Conservation (phyloP, 2,888 invertebrate species). For the Cataglyphis cursor region DNA sequence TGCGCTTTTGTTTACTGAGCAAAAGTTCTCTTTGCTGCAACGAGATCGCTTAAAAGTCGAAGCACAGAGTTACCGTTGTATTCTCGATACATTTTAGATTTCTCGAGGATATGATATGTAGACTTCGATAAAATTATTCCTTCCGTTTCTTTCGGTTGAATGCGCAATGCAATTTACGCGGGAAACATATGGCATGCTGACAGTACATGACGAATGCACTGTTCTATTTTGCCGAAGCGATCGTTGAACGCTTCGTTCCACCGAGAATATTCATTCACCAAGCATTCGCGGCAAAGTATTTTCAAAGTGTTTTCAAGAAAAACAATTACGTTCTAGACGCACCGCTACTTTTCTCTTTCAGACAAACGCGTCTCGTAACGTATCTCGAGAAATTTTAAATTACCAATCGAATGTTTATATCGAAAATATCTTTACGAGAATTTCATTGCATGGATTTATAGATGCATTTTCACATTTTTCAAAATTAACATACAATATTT, state of each 20-base stretch:
- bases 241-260: not conserved
- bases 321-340: conserved; percentile 33
- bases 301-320: conserved; percentile 45
- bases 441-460: not conserved
- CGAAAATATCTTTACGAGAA: not conserved
- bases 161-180: conserved; percentile 29
- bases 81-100: conserved; percentile 12
- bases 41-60: not conserved
- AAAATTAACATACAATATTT: not conserved
- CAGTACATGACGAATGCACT: conserved; percentile 40
- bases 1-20: not conserved
- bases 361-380: conserved; percentile 1
- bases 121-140: not conserved
- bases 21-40: not conserved
- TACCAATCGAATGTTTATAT: not conserved
- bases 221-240: conserved; percentile 14
- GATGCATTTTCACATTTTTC: not conserved
- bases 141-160: conserved; percentile 14
- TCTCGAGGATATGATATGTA: conserved; percentile 1
- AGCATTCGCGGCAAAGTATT: conserved; percentile 23
- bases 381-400: not conserved
- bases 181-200: conserved; percentile 24
- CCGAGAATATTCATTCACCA: conserved; percentile 32
- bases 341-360: not conserved
- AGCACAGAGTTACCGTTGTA: not conserved